Evolutionary conservation across 2,797 vertebrate species (phyloP), one percentile per base, ranked within the genome.

Genomic region (Hemibagrus guttatus): DNA sequence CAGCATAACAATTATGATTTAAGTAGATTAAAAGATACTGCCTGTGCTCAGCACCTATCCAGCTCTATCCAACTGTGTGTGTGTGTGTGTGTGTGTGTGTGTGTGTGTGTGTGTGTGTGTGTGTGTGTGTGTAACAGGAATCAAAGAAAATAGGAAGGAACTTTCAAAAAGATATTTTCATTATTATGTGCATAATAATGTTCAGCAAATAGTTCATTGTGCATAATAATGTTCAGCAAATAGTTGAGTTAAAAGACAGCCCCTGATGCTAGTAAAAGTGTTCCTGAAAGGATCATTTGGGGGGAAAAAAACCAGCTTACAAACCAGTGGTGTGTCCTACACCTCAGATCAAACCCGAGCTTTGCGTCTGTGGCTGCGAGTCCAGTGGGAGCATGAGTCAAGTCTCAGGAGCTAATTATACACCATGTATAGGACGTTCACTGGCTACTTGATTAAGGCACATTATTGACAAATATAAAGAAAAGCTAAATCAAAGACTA

Each of bases 301-400:
- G 46, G 46, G 6, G 42, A 46, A 49, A 49, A 17, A 72, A 61
- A 81, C n/a, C 58, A 54, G 68, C 56, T 63, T 74, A 23, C 7
- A 54, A 66, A 64, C 14, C 71, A 54, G 71, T 28, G 69, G 46
- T 75, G 80, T 54, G 46, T 74, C 54, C 23, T 75, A 21, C 23
- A 61, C 46, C 58, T 82, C 42, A 58, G 61, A 69, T 78, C 86
- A n/a, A 46, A 59, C 49, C 72, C 0, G 11, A 78, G 59, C 85
- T 66, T 54, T 54, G 66, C 23, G 6, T 54, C 46, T 83, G 21
- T 75, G 79, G n/a, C 56, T 86, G 69, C 11, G 16, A 81, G n/a
- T 72, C 66, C 19, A 52, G 54, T 49, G 78, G 19, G n/a, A 49
- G 49, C 11, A 0, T 0, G 31, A 59, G 8, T 61, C 3, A 79